These are phyloP conservation scores for Stenolophus ochropezus DNA, from an alignment of 2,888 invertebrate species.

Conservation along the genomic window DNA sequence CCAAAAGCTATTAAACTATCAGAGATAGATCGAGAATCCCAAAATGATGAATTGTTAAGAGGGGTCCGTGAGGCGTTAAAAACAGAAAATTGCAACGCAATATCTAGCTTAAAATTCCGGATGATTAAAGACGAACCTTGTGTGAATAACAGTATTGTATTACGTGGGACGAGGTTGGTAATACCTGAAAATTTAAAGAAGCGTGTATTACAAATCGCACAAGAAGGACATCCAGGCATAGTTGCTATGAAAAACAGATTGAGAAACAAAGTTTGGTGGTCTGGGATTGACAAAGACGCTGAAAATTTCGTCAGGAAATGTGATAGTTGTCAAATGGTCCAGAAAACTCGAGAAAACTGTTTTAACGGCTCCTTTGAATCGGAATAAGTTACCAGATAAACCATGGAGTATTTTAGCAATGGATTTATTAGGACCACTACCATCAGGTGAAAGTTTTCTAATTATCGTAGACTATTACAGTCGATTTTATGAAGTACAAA, in stretches of 20 bases:
- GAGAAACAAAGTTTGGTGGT: slow-evolving; percentile 64
- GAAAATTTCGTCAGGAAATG: slow-evolving; percentile 62
- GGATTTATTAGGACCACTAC: slow-evolving; percentile 62
- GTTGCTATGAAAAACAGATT: slow-evolving; percentile 45
- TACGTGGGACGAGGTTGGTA: slow-evolving; percentile 42
- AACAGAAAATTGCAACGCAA: neutral
- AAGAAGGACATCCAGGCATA: slow-evolving; percentile 62
- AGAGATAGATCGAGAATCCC: neutral
- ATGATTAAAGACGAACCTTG: neutral
- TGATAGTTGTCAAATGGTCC: slow-evolving; percentile 62
- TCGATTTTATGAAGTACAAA: slow-evolving; percentile 57
- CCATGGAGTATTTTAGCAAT: slow-evolving; percentile 62
- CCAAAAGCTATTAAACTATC: neutral
- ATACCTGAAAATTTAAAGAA: slow-evolving; percentile 37
- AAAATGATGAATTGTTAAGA: neutral
- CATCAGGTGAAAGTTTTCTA: slow-evolving; percentile 58
- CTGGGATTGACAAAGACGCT: slow-evolving; percentile 62
- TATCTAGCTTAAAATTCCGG: neutral
- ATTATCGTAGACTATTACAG: slow-evolving; percentile 64
- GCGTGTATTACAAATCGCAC: slow-evolving; percentile 53
- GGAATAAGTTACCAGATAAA: slow-evolving; percentile 56
- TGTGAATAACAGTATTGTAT: neutral
- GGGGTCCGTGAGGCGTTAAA: neutral
- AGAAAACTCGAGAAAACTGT: slow-evolving; percentile 52
- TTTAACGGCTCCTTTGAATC: slow-evolving; percentile 61